Conservation (phyloP, 2,113 vertebrate genomes). For the Chaenogobius annularis region DNA sequence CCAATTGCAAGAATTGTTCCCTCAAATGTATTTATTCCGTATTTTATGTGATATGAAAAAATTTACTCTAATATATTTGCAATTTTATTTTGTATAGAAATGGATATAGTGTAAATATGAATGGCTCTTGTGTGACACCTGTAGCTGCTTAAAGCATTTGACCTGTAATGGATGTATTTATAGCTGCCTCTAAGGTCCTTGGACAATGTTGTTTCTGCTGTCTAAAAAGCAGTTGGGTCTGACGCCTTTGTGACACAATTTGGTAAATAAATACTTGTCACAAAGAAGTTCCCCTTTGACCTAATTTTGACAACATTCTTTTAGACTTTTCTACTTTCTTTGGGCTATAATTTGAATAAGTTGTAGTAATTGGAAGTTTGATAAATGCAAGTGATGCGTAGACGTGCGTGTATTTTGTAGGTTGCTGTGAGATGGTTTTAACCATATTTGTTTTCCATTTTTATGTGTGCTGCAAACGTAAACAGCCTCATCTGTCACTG, state of each 20-base stretch:
- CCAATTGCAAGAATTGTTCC: too few relatives aligned
- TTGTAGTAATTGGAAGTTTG: neutral
- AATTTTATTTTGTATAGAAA: neutral
- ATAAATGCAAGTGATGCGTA: neutral
- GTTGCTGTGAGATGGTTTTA: neutral
- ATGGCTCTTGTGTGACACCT: neutral
- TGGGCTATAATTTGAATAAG: neutral
- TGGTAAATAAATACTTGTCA: conserved; percentile 2
- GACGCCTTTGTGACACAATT: neutral
- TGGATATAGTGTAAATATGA: neutral
- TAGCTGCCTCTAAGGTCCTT: neutral
- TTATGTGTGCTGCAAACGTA: conserved; percentile 5
- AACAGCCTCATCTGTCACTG: conserved; percentile 19
- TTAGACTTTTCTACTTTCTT: neutral
- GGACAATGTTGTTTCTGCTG: conserved; percentile 4
- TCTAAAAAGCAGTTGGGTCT: conserved; percentile 2
- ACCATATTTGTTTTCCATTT: conserved; percentile 5
- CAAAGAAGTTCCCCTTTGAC: neutral
- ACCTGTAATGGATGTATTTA: neutral
- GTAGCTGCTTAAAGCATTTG: neutral
- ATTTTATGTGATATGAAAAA: too few relatives aligned
- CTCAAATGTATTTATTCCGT: too few relatives aligned
- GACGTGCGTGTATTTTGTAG: neutral
- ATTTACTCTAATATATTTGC: too few relatives aligned
- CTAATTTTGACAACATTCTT: neutral